Evolutionary conservation across 92 coral and sea anemone genomes (phyloP).

Genomic region (Umimayanthus kanabou): DNA sequence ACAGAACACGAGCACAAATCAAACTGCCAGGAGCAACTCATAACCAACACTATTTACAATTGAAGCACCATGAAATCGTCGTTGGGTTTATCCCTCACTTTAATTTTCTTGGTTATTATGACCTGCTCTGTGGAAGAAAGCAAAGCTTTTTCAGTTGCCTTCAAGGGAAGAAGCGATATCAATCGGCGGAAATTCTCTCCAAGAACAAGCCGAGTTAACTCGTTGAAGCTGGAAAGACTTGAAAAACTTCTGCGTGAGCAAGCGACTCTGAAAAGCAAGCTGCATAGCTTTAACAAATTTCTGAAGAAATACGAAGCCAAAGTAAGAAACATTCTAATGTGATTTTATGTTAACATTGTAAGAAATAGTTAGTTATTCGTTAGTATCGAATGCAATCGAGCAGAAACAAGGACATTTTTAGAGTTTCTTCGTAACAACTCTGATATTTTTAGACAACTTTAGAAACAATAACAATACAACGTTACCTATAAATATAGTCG

Average conservation of each 20-base stretch:
- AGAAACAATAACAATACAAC: too few relatives aligned
- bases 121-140: neutral
- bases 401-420: too few relatives aligned
- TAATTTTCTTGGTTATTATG: slow-evolving; percentile 2
- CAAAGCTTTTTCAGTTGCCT: neutral
- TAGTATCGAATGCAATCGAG: too few relatives aligned
- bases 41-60: neutral
- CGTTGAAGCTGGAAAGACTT: neutral
- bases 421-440: too few relatives aligned
- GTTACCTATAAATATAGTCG: too few relatives aligned
- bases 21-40: neutral
- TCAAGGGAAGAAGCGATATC: neutral
- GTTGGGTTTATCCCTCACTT: neutral
- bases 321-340: neutral
- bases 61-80: slow-evolving; percentile 11
- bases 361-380: too few relatives aligned
- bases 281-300: neutral
- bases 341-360: too few relatives aligned
- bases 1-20: neutral
- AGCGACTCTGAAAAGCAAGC: neutral
- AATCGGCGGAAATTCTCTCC: neutral
- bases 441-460: too few relatives aligned
- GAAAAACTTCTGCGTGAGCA: neutral
- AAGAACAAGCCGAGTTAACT: neutral
- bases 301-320: slow-evolving; percentile 29